phyloP scores from a whole-genome alignment of 1,140 invertebrate genomes.

The Aphelenchoides fujianensis region DNA sequence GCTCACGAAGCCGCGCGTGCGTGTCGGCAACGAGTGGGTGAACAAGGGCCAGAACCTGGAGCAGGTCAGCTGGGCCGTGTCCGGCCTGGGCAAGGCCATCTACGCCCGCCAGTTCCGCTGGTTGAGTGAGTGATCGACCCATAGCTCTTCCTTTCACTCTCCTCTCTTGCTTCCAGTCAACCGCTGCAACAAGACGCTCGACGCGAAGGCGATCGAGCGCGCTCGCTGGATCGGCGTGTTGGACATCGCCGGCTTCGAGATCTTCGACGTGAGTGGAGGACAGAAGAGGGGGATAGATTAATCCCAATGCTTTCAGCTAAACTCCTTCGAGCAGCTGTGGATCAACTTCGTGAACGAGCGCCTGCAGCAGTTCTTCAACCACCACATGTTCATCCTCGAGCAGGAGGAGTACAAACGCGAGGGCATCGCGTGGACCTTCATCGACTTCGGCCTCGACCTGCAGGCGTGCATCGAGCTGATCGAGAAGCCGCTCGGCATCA shows the following conservation, averaged over 20 bases:
- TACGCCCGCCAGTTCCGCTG: conserved; percentile 69
- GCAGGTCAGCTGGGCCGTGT: conserved; percentile 69
- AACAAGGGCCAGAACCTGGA: conserved; percentile 75
- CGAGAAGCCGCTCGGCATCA: conserved; percentile 99
- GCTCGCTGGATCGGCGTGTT: conserved; percentile 76
- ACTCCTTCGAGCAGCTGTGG: conserved; percentile 99
- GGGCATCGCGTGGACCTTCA: conserved; percentile 95
- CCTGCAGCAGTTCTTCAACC: conserved; percentile 99
- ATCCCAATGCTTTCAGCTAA: conserved; percentile 75
- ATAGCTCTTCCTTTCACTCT: too few relatives aligned
- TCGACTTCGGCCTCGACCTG: conserved; percentile 98
- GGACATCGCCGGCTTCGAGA: conserved; percentile 99
- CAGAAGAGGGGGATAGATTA: conserved; percentile 67
- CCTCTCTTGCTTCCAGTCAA: too few relatives aligned
- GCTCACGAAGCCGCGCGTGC: conserved; percentile 69
- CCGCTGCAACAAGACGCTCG: conserved; percentile 70
- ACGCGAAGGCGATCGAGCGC: conserved; percentile 66
- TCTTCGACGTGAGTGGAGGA: conserved; percentile 90
- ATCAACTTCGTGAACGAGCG: conserved; percentile 99
- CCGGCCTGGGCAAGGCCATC: conserved; percentile 69
- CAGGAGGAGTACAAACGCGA: conserved; percentile 97
- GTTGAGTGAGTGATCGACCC: conserved; percentile 68
- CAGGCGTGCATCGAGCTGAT: conserved; percentile 95
- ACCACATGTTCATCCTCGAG: conserved; percentile 99
- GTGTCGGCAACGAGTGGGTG: conserved; percentile 68